Evolutionary conservation across 2,113 vertebrate species (phyloP).

Genomic region (Marcusenius ussheri): DNA sequence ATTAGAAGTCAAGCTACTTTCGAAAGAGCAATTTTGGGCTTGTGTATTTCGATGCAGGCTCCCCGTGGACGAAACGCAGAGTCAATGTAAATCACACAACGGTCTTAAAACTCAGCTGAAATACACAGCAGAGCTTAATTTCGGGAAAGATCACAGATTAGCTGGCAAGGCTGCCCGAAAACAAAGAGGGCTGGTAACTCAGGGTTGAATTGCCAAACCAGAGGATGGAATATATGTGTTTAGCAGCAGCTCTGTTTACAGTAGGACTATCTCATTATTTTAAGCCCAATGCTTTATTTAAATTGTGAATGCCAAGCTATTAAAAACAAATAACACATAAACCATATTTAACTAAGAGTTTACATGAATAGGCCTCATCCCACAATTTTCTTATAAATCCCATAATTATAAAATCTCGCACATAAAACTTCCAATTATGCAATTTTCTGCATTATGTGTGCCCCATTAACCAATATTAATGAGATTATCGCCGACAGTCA

Average conservation of each 20-base stretch:
- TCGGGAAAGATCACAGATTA: background rate
- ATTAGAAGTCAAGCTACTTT: background rate
- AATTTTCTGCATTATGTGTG: background rate
- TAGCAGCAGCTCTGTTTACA: background rate
- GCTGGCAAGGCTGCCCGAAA: background rate
- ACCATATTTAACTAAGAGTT: conserved; percentile 29
- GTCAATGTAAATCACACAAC: background rate
- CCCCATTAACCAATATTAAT: conserved; percentile 1
- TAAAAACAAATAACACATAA: background rate
- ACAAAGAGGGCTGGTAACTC: background rate
- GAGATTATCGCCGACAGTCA: background rate
- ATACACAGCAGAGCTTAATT: background rate
- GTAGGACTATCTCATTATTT: background rate
- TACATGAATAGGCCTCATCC: background rate
- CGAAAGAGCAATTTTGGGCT: background rate
- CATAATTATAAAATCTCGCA: background rate
- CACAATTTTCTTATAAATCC: background rate
- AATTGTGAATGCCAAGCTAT: background rate
- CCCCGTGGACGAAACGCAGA: background rate
- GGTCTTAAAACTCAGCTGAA: background rate
- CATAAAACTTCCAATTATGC: conserved; percentile 1
- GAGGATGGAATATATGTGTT: background rate
- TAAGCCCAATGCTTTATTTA: background rate
- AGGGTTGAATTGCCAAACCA: background rate
- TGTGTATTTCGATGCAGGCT: background rate